phyloP scores from a whole-genome alignment of 2,888 invertebrate genomes.

The Erebia epiphron region DNA sequence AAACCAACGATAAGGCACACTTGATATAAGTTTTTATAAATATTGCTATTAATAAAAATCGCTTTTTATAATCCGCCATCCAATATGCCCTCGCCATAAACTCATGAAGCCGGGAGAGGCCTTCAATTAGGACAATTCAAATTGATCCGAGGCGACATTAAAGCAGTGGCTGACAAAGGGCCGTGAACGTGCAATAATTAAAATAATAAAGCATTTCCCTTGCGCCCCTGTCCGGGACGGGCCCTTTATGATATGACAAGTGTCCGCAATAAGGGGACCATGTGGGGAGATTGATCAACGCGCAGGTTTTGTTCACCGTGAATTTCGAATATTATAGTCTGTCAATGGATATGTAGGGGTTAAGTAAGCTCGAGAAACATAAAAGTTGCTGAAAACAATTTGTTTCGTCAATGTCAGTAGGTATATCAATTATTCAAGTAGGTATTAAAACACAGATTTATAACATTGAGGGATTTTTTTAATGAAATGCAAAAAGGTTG shows the following conservation, averaged over 20 bases:
- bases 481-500: too few relatives aligned
- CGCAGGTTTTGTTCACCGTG: slow-evolving; percentile 31
- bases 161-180: slow-evolving; percentile 70
- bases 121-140: slow-evolving; percentile 68
- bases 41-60: slow-evolving; percentile 7
- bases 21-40: background rate
- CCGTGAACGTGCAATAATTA: slow-evolving; percentile 78
- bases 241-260: slow-evolving; percentile 80
- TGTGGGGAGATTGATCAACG: slow-evolving; percentile 35
- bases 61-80: slow-evolving; percentile 3
- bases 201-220: slow-evolving; percentile 78
- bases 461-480: too few relatives aligned
- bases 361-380: slow-evolving; percentile 24
- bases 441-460: background rate
- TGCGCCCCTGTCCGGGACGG: slow-evolving; percentile 52
- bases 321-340: slow-evolving; percentile 37
- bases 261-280: slow-evolving; percentile 74
- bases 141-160: slow-evolving; percentile 54
- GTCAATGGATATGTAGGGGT: slow-evolving; percentile 31
- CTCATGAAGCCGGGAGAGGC: slow-evolving; percentile 45
- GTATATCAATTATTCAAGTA: background rate
- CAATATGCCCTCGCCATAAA: background rate
- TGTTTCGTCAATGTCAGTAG: background rate
- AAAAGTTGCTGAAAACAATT: background rate
- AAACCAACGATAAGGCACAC: background rate